A percentile compares a stretch with the other conserved stretches of the same genome.
Conservation (phyloP, 2,888 invertebrate species). For the Microplitis deprimator region DNA sequence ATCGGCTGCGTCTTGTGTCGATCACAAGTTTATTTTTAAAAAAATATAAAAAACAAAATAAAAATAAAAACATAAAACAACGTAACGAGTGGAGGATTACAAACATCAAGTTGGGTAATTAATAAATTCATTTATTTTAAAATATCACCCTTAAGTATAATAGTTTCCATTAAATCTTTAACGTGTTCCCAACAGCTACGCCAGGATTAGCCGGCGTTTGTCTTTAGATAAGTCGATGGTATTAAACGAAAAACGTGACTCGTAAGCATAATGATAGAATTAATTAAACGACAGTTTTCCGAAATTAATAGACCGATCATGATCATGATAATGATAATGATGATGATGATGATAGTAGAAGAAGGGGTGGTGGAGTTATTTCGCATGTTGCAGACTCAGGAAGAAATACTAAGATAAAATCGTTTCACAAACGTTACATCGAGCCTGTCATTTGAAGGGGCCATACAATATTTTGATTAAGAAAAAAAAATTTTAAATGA, state of each 20-base stretch:
- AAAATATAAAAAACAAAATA: background rate
- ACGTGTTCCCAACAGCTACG: background rate
- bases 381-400: slow-evolving; percentile 67
- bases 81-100: background rate
- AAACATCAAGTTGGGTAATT: background rate
- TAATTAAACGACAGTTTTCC: background rate
- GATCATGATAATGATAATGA: background rate
- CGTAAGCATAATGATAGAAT: slow-evolving; percentile 18
- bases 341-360: slow-evolving; percentile 26
- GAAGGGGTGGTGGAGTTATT: slow-evolving; percentile 49
- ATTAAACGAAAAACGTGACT: slow-evolving; percentile 31
- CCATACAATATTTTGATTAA: slow-evolving; percentile 59
- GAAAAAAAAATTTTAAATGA: slow-evolving; percentile 43
- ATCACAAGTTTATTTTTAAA: background rate
- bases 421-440: slow-evolving; percentile 59
- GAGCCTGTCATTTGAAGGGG: slow-evolving; percentile 69
- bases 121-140: background rate
- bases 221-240: slow-evolving; percentile 45
- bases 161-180: background rate
- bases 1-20: background rate
- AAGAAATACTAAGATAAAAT: slow-evolving; percentile 52
- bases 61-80: background rate
- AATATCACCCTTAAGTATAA: background rate
- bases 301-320: slow-evolving; percentile 21
- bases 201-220: slow-evolving; percentile 44